Evolutionary conservation across 2,113 vertebrate species (phyloP), one percentile per base, ranked within the genome.

Genomic region (Condylura cristata): DNA sequence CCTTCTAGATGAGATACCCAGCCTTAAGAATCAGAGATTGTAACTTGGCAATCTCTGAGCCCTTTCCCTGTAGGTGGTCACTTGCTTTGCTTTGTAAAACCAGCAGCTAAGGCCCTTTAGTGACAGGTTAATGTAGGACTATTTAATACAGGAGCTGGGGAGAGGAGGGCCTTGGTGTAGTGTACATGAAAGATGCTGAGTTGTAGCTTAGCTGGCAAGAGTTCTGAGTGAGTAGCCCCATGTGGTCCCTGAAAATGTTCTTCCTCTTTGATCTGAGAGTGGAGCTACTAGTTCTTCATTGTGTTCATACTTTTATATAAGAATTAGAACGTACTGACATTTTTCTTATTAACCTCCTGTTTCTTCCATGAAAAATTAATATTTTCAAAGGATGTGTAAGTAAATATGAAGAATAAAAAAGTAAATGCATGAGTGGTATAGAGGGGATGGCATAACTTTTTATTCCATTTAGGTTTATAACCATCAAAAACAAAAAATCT

Each of bases 321-420:
- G 28, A 85, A 71, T 66, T 66, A 5, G 14, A 91, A 46, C 70
- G 30, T 72, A 5, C 39, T 88, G 76, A 18, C 26, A 34, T 94
- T 91, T 94, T 96, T 12, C 41, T 89, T n/a, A 44, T 44, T 51
- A 51, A 53, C 34, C 18, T 81, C 72, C 32, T 91, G 30, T 58
- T 63, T 86, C 61, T 76, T 34, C 20, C 41, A 39, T 75, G 9
- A 58, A 60, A 86, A 93, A n/a, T 81, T 89, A 71, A 76, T 78
- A 28, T 94, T 91, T 91, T 6, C 85, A 81, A 91, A 70, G 51
- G 17, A 24, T 41, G 34, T 14, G 1, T 56, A 6, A 60, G 26
- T 68, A 66, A 60, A 60, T 74, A 78, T 63, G 71, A 30, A 65
- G 37, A 79, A 37, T 53, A 79, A 24, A 81, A 61, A 78, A 66